These are phyloP conservation scores for Lithobates pipiens DNA, from an alignment of 2,797 vertebrate species.

Conservation along the genomic window DNA sequence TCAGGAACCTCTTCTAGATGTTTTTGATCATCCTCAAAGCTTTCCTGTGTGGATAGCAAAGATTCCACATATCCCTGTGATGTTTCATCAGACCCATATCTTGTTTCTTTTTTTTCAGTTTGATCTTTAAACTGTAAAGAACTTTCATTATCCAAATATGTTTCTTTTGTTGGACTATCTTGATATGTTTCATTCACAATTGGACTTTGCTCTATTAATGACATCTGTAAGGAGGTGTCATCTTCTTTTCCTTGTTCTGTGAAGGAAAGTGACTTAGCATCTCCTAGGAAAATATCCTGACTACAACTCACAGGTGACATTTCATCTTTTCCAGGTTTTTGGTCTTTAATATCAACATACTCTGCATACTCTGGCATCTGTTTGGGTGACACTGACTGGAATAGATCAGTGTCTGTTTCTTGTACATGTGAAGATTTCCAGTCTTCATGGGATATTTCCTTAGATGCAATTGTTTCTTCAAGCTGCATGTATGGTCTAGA, in stretches of 20 bases:
- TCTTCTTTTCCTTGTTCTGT: slow-evolving; percentile 56
- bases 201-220: slow-evolving; percentile 66
- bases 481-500: slow-evolving; percentile 46
- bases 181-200: slow-evolving; percentile 63
- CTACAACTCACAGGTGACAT: slow-evolving; percentile 41
- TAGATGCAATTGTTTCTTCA: slow-evolving; percentile 55
- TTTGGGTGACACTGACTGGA: slow-evolving; percentile 66
- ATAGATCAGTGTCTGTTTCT: slow-evolving; percentile 60
- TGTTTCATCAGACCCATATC: slow-evolving; percentile 38
- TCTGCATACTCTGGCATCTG: slow-evolving; percentile 59
- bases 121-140: slow-evolving; percentile 47
- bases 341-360: slow-evolving; percentile 5
- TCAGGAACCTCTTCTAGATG: slow-evolving; percentile 22
- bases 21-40: slow-evolving; percentile 27
- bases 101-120: slow-evolving; percentile 28
- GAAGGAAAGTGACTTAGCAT: slow-evolving; percentile 71
- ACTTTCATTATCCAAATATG: slow-evolving; percentile 48
- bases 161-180: slow-evolving; percentile 44
- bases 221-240: slow-evolving; percentile 54
- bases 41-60: slow-evolving; percentile 37
- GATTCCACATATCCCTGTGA: slow-evolving; percentile 41
- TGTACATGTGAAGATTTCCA: slow-evolving; percentile 61
- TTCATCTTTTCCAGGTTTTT: slow-evolving; percentile 37
- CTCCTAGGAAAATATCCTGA: slow-evolving; percentile 68
- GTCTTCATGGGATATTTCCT: slow-evolving; percentile 59